These are phyloP conservation scores for Crossaster papposus DNA, from an alignment of 53 echinoderm and acorn worm species.

Conservation along the genomic window DNA sequence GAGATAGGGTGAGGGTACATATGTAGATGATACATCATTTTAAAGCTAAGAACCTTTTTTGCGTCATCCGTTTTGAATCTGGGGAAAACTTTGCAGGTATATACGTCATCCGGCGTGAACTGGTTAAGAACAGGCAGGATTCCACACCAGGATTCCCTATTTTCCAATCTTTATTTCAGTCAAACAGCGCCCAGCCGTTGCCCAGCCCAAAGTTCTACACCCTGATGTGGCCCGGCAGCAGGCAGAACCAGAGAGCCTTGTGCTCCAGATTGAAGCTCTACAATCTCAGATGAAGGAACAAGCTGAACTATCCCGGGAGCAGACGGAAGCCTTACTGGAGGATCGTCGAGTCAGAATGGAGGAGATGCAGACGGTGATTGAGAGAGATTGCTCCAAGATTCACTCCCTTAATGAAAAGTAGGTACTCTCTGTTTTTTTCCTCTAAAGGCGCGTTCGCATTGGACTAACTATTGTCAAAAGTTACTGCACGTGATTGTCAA, in stretches of 20 bases:
- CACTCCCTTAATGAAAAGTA: slow-evolving; percentile 92
- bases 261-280: slow-evolving; percentile 95
- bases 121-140: too few relatives aligned
- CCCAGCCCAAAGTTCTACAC: slow-evolving; percentile 3
- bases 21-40: too few relatives aligned
- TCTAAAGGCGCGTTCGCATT: too few relatives aligned
- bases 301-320: slow-evolving; percentile 78
- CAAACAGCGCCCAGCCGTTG: slow-evolving; percentile 43
- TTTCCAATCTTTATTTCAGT: slow-evolving; percentile 2
- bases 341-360: slow-evolving; percentile 91
- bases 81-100: too few relatives aligned
- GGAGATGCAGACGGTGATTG: slow-evolving; percentile 94
- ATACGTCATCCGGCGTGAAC: too few relatives aligned
- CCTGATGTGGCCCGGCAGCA: background rate
- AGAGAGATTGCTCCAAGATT: slow-evolving; percentile 88
- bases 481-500: too few relatives aligned
- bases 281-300: slow-evolving; percentile 95
- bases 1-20: too few relatives aligned
- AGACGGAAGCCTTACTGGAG: slow-evolving; percentile 88
- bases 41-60: too few relatives aligned
- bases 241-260: slow-evolving; percentile 76
- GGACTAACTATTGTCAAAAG: too few relatives aligned
- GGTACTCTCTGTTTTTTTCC: background rate
- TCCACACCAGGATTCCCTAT: too few relatives aligned
- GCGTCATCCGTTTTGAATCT: too few relatives aligned